Conservation (phyloP, 2,888 invertebrate genomes). For the Gibbula magus region DNA sequence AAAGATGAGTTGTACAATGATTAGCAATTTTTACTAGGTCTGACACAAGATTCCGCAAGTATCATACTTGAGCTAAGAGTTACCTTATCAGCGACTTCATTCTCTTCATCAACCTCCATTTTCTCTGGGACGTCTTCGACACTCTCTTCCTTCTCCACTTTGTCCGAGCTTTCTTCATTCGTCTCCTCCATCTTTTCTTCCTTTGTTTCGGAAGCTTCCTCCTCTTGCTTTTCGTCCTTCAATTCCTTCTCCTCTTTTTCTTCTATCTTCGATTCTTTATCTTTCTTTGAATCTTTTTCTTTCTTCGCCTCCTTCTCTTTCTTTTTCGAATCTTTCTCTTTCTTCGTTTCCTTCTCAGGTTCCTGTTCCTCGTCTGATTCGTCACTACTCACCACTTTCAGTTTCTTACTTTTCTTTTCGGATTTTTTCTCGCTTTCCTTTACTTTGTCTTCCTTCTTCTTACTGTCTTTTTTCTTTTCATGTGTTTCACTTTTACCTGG, state of each 20-base stretch:
- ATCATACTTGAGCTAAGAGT: too few relatives aligned
- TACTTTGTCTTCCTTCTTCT: constrained; percentile 17
- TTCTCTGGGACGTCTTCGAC: constrained; percentile 43
- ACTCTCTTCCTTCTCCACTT: constrained; percentile 70
- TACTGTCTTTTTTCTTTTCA: background rate
- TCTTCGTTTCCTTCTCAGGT: constrained; percentile 21
- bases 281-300: constrained; percentile 23
- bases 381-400: constrained; percentile 31
- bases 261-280: background rate
- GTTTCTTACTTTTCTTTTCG: constrained; percentile 27
- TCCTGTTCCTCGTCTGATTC: constrained; percentile 26
- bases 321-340: constrained; percentile 22
- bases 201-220: constrained; percentile 29
- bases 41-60: too few relatives aligned
- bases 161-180: constrained; percentile 25
- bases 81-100: too few relatives aligned
- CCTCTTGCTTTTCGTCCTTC: constrained; percentile 18
- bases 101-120: too few relatives aligned
- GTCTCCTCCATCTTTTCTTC: constrained; percentile 22
- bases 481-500: constrained; percentile 23
- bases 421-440: background rate
- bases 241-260: background rate
- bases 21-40: too few relatives aligned
- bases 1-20: too few relatives aligned
- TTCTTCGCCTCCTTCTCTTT: constrained; percentile 24